These are phyloP conservation scores for Ophioninae sp. DNA, from an alignment of 2,888 invertebrate species.

Conservation along the genomic window DNA sequence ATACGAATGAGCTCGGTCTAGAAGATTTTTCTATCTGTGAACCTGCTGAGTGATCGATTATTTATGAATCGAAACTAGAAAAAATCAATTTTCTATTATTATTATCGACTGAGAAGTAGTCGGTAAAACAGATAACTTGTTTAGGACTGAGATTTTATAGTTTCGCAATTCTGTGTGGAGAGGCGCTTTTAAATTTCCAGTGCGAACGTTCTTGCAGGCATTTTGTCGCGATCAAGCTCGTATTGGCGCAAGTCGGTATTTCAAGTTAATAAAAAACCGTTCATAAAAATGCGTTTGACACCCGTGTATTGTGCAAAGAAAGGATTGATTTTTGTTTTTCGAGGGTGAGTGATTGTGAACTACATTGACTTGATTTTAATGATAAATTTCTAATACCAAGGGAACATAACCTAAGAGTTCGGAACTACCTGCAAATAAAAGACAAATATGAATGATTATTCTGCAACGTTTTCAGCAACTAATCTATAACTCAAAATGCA, in stretches of 20 bases:
- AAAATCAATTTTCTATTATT: not conserved
- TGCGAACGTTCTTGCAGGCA: not conserved
- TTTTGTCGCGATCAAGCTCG: not conserved
- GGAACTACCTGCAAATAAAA: not conserved
- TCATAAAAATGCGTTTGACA: conserved; percentile 45
- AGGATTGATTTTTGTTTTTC: conserved; percentile 38
- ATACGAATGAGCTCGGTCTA: too few relatives aligned
- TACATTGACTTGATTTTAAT: too few relatives aligned
- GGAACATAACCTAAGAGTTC: conserved; percentile 15
- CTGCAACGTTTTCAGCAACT: not conserved
- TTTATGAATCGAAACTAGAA: too few relatives aligned
- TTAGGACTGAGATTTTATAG: not conserved
- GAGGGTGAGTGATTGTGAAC: conserved; percentile 52
- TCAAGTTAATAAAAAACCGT: not conserved
- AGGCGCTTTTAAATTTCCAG: not conserved
- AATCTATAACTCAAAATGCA: not conserved
- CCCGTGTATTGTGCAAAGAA: conserved; percentile 23
- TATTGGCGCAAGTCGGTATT: not conserved
- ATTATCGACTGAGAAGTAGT: not conserved
- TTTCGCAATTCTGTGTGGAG: not conserved
- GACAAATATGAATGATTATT: not conserved
- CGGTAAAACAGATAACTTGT: not conserved
- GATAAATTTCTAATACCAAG: too few relatives aligned
- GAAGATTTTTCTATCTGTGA: too few relatives aligned
- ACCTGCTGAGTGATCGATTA: too few relatives aligned